phyloP scores from a whole-genome alignment of 2,113 vertebrate genomes.

The Calyptomena viridis region DNA sequence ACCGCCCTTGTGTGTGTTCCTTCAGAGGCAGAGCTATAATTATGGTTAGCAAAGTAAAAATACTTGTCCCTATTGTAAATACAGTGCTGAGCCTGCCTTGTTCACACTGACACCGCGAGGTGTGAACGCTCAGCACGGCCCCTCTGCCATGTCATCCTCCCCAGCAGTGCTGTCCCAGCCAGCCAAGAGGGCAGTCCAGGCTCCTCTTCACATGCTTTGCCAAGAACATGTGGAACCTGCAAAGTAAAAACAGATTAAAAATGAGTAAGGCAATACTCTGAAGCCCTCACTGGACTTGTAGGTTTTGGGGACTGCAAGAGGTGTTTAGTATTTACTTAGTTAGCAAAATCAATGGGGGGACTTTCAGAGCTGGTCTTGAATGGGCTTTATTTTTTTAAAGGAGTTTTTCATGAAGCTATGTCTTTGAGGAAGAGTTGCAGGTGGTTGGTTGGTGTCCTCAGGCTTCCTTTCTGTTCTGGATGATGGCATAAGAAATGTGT shows the following conservation, averaged over 20 bases:
- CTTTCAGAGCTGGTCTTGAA: not conserved
- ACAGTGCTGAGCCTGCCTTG: not conserved
- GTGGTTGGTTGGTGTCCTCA: not conserved
- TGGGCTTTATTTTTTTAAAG: not conserved
- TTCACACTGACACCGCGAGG: not conserved
- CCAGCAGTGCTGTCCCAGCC: not conserved
- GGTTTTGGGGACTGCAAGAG: not conserved
- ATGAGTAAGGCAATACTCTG: not conserved
- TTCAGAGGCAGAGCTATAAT: not conserved
- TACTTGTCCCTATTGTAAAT: not conserved
- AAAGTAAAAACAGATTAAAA: not conserved
- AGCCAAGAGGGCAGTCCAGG: not conserved
- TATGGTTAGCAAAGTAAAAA: not conserved
- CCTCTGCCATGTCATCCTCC: not conserved
- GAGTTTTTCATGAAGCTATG: not conserved
- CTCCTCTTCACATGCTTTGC: not conserved
- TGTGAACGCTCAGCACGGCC: not conserved
- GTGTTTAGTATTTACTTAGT: not conserved
- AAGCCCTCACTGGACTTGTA: not conserved
- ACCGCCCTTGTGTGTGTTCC: not conserved
- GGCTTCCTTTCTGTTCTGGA: not conserved
- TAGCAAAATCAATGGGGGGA: not conserved
- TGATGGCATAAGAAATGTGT: fast-evolving
- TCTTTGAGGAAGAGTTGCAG: not conserved
- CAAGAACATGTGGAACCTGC: fast-evolving